Conservation (phyloP, 2,888 invertebrate genomes). For the Cephus pulcher region DNA sequence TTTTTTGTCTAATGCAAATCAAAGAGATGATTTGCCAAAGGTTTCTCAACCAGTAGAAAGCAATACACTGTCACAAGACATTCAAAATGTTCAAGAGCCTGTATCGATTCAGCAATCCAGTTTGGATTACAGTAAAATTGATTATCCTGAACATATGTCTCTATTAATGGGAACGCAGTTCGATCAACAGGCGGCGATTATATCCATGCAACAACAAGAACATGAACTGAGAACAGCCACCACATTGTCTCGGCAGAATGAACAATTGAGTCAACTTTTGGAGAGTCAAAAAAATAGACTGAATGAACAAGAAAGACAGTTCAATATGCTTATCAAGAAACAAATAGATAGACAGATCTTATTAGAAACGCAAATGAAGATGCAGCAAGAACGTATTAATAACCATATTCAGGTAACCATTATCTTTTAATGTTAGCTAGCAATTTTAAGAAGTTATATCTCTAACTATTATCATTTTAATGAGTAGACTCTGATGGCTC, state of each 20-base stretch:
- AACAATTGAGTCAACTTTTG: slow-evolving; percentile 46
- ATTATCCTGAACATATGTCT: slow-evolving; percentile 36
- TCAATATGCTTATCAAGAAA: slow-evolving; percentile 48
- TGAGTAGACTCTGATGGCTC: slow-evolving; percentile 49
- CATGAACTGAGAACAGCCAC: slow-evolving; percentile 49
- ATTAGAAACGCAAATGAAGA: slow-evolving; percentile 55
- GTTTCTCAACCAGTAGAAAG: neutral
- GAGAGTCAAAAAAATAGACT: slow-evolving; percentile 47
- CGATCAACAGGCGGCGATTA: slow-evolving; percentile 52
- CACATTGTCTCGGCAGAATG: slow-evolving; percentile 52
- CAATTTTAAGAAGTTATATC: neutral
- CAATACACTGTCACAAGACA: neutral
- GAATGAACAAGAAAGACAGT: slow-evolving; percentile 53
- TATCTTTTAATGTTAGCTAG: neutral
- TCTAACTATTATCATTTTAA: neutral
- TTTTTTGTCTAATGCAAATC: neutral
- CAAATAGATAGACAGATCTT: slow-evolving; percentile 54
- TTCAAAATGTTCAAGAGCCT: neutral
- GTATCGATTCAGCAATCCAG: neutral
- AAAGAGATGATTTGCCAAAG: neutral
- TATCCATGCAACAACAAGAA: slow-evolving; percentile 57
- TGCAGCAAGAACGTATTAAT: slow-evolving; percentile 57
- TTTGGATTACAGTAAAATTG: slow-evolving; percentile 4
- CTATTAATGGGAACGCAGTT: slow-evolving; percentile 46
- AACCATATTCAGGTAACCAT: slow-evolving; percentile 52